These are phyloP conservation scores for Empidonax alnorum DNA, from an alignment of 2,113 vertebrate genomes.

Conservation along the genomic window DNA sequence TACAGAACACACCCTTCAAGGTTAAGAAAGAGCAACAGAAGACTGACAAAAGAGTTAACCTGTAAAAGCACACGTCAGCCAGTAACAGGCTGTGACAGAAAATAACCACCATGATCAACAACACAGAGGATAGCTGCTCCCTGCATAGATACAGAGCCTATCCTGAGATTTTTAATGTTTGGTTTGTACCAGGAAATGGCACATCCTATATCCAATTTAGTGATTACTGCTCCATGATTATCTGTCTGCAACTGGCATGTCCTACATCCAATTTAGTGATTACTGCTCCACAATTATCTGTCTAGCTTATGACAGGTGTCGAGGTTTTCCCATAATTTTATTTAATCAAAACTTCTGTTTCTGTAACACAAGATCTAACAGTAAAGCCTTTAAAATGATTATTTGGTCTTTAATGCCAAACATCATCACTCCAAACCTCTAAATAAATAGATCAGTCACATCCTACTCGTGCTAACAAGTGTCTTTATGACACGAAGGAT, in stretches of 20 bases:
- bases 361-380: background rate
- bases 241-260: background rate
- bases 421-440: background rate
- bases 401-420: background rate
- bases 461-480: background rate
- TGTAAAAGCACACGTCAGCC: background rate
- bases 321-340: background rate
- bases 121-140: background rate
- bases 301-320: background rate
- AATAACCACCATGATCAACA: background rate
- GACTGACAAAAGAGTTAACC: background rate
- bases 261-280: background rate
- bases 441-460: background rate
- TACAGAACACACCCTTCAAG: background rate
- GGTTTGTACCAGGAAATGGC: background rate
- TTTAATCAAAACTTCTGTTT: background rate
- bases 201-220: background rate
- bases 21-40: background rate
- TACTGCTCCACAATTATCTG: background rate
- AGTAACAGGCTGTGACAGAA: background rate
- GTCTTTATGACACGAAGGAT: background rate
- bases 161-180: background rate
- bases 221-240: background rate
- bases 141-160: background rate
- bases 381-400: background rate